Evolutionary conservation across 2,113 vertebrate genomes (phyloP), one percentile per base, ranked within the genome.

Genomic region (Tetraodon nigroviridis): DNA sequence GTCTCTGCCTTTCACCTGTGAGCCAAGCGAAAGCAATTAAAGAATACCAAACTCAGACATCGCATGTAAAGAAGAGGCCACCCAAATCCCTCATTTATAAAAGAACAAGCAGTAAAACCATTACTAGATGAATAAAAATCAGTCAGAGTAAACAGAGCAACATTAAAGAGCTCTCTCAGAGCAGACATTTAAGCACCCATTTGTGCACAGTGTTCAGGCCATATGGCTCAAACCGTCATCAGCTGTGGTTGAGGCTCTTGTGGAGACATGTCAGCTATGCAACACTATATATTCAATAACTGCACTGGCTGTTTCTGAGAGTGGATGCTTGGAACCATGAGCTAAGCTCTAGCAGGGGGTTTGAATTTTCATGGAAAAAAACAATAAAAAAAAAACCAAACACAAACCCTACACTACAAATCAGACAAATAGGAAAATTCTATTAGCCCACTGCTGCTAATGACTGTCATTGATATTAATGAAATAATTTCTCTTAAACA

Each of bases 1-100:
- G 76, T 81, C 80, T 76, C 54, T 55, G 55, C 52, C 62, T 71
- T 73, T 84, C 87, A 90, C 84, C 81, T 84, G 77, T 83, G 85
- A 69, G 74, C 78, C 78, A 86, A 69, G 70, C 46, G 56, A 84
- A 78, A 79, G 69, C 69, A 77, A 83, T 84, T 79, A 77, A 51
- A 51, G 71, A 60, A 86, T 84, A 69, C 57, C 66, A 78, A 81
- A 82, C 74, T 79, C 75, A 82, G 62, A 58, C 60, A 55, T 78
- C 78, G 67, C 55, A 78, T 61, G 69, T 69, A 51, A 63, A 71
- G 67, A 51, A 29, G 53, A 61, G 76, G 73, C 73, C 83, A 63
- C 78, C 74, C 74, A 81, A 75, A 80, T 17, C 54, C 79, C 77
- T 76, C 69, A 54, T 29, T 51, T 76, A 69, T 29, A 69, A 19